Evolutionary conservation across 2,113 vertebrate species (phyloP).

Genomic region (Lynx canadensis): DNA sequence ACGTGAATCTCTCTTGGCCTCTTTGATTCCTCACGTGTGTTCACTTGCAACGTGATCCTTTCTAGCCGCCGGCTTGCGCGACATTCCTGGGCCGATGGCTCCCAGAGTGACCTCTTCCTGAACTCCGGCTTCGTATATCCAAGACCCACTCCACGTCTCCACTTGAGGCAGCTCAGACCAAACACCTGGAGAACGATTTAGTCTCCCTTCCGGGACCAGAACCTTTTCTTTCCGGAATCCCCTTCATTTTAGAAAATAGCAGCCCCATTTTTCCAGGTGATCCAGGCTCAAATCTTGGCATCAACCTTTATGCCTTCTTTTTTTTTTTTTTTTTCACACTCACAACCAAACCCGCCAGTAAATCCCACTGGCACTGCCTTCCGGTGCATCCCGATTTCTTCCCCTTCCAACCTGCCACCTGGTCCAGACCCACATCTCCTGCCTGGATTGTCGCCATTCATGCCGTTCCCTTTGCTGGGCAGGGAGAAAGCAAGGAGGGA

Average conservation of each 20-base stretch:
- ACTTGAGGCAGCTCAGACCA: background rate
- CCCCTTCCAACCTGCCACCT: background rate
- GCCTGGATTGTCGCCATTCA: accelerated
- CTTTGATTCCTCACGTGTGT: background rate
- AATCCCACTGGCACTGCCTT: background rate
- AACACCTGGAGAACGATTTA: background rate
- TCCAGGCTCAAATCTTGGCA: background rate
- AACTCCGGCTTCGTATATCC: background rate
- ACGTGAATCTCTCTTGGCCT: background rate
- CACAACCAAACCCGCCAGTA: accelerated
- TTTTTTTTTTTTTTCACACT: background rate
- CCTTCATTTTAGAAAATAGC: background rate
- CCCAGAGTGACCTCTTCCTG: background rate
- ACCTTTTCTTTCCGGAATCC: background rate
- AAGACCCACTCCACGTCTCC: background rate
- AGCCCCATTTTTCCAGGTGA: background rate
- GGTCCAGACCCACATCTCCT: background rate
- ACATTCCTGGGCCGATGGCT: background rate
- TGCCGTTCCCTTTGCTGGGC: no score
- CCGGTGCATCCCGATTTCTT: background rate
- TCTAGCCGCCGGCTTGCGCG: background rate
- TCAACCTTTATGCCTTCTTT: background rate
- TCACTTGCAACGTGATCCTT: background rate
- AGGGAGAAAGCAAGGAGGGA: background rate
- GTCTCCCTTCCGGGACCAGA: background rate